Conservation (phyloP, 1,140 invertebrate genomes). For the Trachymyrmex cornetzi region DNA sequence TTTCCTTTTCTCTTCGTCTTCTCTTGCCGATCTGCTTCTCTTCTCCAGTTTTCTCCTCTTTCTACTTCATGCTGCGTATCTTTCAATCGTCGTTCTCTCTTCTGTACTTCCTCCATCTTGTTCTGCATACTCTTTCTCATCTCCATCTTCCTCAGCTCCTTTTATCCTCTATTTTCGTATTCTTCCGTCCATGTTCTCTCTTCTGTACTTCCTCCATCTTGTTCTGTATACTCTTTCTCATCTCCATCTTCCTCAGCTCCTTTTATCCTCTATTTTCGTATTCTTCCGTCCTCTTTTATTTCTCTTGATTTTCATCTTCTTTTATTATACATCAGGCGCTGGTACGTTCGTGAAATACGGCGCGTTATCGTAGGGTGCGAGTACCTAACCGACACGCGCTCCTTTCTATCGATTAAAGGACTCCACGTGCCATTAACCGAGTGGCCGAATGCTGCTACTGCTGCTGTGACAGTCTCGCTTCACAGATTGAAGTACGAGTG, state of each 20-base stretch:
- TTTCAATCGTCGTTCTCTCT: not conserved
- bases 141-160: not conserved
- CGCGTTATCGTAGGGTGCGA: slow-evolving; percentile 66
- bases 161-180: not conserved
- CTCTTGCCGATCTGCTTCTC: not conserved
- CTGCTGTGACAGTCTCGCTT: slow-evolving; percentile 47
- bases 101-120: not conserved
- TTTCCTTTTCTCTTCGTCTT: not conserved
- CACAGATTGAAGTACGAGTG: not conserved
- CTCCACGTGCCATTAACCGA: slow-evolving; percentile 70
- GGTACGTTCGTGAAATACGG: slow-evolving; percentile 55
- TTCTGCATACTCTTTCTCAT: not conserved
- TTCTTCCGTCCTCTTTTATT: not conserved
- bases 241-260: not conserved
- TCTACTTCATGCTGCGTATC: not conserved
- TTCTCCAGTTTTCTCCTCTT: not conserved
- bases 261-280: not conserved
- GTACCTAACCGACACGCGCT: slow-evolving; percentile 66
- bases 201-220: not conserved
- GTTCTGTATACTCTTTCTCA: not conserved
- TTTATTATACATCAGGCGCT: not conserved
- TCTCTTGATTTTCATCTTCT: not conserved
- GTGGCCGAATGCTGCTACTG: slow-evolving; percentile 49
- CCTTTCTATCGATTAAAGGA: slow-evolving; percentile 75
- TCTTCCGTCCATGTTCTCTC: not conserved